Evolutionary conservation across 2,888 invertebrate genomes (phyloP), one percentile per base, ranked within the genome.

Genomic region (Cerastoderma edule): DNA sequence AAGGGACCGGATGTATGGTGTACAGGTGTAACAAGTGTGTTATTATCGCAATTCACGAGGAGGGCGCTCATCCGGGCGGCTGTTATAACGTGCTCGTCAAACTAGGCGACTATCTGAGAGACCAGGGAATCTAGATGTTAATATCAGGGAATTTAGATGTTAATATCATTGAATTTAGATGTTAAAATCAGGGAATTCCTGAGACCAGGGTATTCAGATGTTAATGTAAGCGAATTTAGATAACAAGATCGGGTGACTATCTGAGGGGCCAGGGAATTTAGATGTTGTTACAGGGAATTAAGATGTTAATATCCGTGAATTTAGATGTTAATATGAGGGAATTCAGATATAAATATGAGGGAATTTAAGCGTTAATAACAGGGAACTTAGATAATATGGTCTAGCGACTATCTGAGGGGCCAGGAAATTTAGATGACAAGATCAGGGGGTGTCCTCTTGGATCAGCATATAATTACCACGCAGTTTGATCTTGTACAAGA

Each of bases 51-150:
- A 78, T 87, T 6, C 87, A 89, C 60, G 86, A 85, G 67, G 87
- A 86, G 16, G 85, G 85, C 0, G 87, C 83, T 5, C 86, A 85
- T 35, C 87, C 88, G 0, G 88, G 89, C 8, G 86, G 85, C 8
- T 87, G 88, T 68, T 83, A 81, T 73, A 85, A 78, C 35, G 75
- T 85, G 39, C 79, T 89, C 6, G 77, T 82, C 28, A 86, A 87
- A 78, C 74, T 88, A 1, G 88, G 88, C 4, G 89, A 89, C 35
- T 88, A 88, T 74, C 74, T 89, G 0, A 81, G 82, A 63, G 87
- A 88, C 24, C 81, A 81, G 27, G 87, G 89, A 10, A 82, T 85
- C n/a, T 89, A 81, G 87, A 8, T 32, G 33, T 44, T n/a, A 5
- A 22, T 53, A 4, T 39, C 16, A 10, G 8, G 10, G 39, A 39